Evolutionary conservation across 2,797 vertebrate species (phyloP).

Genomic region (Brachyrhaphis roseni): DNA sequence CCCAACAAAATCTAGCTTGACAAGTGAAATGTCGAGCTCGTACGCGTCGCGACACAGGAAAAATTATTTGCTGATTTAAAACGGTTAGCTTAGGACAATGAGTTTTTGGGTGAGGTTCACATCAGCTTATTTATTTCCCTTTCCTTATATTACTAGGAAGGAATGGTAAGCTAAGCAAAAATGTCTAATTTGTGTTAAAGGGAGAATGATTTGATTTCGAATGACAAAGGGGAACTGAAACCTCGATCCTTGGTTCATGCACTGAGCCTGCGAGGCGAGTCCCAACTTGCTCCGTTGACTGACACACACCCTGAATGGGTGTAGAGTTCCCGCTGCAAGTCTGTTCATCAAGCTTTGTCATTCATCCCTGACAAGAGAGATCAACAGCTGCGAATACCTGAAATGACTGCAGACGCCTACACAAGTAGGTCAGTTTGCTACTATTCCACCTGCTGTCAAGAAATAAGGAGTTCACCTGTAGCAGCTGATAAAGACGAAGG

Average conservation of each 20-base stretch:
- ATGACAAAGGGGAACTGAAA: conserved; percentile 53
- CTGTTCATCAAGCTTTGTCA: not conserved
- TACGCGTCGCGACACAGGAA: not conserved
- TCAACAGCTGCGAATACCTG: not conserved
- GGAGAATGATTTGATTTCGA: conserved; percentile 43
- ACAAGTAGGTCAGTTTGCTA: not conserved
- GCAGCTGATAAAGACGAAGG: not conserved
- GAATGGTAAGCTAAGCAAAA: conserved; percentile 40
- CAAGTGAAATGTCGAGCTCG: not conserved
- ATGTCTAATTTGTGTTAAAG: not conserved
- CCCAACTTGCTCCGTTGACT: not conserved
- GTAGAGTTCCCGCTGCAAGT: not conserved
- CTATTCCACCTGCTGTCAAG: not conserved
- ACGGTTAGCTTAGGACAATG: not conserved
- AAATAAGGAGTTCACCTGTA: not conserved
- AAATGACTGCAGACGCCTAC: not conserved
- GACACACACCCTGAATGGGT: not conserved
- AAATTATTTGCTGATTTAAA: not conserved
- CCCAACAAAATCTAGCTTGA: no score
- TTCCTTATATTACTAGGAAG: not conserved
- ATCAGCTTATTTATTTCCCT: not conserved
- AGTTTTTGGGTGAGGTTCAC: not conserved
- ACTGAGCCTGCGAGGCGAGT: not conserved
- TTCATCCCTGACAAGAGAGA: not conserved
- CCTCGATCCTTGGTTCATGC: not conserved